Evolutionary conservation across 2,113 vertebrate species (phyloP).

Genomic region (Carettochelys insculpta): DNA sequence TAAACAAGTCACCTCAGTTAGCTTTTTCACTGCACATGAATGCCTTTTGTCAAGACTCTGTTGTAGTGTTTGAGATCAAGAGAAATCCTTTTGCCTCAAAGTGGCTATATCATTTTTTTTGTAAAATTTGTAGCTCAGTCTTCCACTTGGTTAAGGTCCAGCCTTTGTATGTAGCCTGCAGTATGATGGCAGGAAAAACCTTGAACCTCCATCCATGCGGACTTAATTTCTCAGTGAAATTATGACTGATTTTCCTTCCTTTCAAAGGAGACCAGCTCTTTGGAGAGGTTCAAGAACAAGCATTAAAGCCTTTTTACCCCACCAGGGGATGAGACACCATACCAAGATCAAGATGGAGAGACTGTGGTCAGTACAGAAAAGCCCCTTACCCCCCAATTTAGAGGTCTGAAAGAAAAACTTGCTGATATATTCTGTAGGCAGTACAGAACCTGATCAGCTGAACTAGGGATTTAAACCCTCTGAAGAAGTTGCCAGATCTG

Average conservation of each 20-base stretch:
- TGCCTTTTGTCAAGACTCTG: not conserved
- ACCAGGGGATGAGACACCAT: not conserved
- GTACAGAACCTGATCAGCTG: rapidly evolving
- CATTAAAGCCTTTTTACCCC: not conserved
- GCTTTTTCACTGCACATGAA: not conserved
- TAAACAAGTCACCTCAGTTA: not conserved
- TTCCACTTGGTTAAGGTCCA: not conserved
- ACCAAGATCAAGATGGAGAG: not conserved
- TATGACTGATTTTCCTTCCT: not conserved
- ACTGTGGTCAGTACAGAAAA: not conserved
- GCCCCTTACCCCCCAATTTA: not conserved
- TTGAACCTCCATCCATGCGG: not conserved
- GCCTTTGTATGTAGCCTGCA: rapidly evolving
- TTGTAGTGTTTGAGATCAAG: not conserved
- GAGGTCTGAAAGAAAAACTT: not conserved
- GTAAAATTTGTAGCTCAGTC: not conserved
- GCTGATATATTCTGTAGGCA: not conserved
- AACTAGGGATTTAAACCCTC: not conserved
- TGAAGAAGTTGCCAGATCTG: not conserved
- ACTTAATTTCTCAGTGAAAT: not conserved
- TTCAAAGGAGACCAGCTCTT: not conserved
- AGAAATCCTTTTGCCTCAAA: not conserved
- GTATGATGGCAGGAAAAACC: not conserved
- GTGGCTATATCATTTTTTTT: not conserved
- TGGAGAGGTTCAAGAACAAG: not conserved